phyloP scores from a whole-genome alignment of 2,113 vertebrate species.

The Amphiprion ocellaris region DNA sequence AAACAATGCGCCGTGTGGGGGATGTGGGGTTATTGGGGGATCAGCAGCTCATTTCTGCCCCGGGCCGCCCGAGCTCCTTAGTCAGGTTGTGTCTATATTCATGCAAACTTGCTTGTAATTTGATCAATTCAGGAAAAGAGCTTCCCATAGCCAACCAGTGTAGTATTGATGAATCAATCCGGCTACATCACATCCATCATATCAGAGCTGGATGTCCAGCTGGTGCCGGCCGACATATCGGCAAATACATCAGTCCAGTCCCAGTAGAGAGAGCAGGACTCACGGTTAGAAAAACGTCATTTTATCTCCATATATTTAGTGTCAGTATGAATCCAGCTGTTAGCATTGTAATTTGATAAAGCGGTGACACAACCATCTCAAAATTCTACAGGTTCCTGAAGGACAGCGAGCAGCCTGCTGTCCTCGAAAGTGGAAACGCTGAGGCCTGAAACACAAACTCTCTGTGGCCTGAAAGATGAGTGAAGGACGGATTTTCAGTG shows the following conservation, averaged over 20 bases:
- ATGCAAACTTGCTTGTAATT: constrained; percentile 20
- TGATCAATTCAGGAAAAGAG: constrained; percentile 27
- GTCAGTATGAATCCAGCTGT: constrained; percentile 20
- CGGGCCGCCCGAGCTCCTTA: not conserved
- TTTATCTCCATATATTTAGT: constrained; percentile 22
- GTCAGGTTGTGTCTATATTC: constrained; percentile 5
- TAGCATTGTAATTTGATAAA: constrained; percentile 37
- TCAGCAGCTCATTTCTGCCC: not conserved
- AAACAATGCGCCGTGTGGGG: not conserved
- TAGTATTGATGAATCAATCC: constrained; percentile 34
- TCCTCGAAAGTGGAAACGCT: constrained; percentile 3
- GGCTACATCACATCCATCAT: constrained; percentile 30
- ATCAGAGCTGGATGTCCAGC: constrained; percentile 14
- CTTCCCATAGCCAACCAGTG: not conserved
- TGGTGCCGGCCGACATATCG: constrained; percentile 1
- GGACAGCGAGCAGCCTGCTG: not conserved
- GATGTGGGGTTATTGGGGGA: not conserved
- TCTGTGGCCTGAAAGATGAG: constrained; percentile 25
- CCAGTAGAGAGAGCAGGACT: constrained; percentile 5
- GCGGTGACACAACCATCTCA: not conserved
- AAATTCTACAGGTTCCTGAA: constrained; percentile 13
- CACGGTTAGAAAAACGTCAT: constrained; percentile 5
- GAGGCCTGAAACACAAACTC: constrained; percentile 1
- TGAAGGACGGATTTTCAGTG: constrained; percentile 42
- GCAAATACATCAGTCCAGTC: constrained; percentile 18